Conservation (phyloP, 2,888 invertebrate species). For the Zygogramma bicolorata region DNA sequence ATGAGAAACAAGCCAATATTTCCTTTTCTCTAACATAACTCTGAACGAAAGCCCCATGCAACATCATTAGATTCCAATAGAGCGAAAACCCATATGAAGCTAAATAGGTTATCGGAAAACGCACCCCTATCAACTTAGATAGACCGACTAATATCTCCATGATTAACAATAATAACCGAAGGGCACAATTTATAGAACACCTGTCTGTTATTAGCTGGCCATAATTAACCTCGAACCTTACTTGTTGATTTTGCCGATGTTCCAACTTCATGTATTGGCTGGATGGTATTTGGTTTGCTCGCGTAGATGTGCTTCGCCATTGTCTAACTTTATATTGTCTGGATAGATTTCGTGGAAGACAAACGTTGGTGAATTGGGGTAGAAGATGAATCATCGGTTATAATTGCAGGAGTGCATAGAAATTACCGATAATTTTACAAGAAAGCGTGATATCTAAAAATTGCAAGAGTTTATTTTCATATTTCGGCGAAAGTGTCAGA, state of each 20-base stretch:
- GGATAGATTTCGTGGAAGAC: conserved; percentile 35
- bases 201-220: conserved; percentile 60
- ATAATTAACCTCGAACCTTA: conserved; percentile 59
- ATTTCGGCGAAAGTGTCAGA: too few relatives aligned
- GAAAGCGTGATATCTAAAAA: too few relatives aligned
- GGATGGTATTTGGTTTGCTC: conserved; percentile 18
- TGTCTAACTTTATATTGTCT: conserved; percentile 33
- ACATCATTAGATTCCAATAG: conserved; percentile 19
- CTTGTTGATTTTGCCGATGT: conserved; percentile 60
- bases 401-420: too few relatives aligned
- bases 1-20: not conserved
- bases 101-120: conserved; percentile 45
- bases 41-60: not conserved
- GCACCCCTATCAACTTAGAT: conserved; percentile 30
- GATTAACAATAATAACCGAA: conserved; percentile 61
- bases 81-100: conserved; percentile 33
- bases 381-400: too few relatives aligned
- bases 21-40: conserved; percentile 14
- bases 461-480: too few relatives aligned
- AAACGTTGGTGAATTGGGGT: too few relatives aligned
- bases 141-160: conserved; percentile 55
- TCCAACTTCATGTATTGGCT: conserved; percentile 39
- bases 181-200: conserved; percentile 61
- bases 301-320: not conserved
- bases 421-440: too few relatives aligned